Base-by-base conservation (phyloP, 2,888 invertebrate genomes). In the Oligia strigilis region DNA sequence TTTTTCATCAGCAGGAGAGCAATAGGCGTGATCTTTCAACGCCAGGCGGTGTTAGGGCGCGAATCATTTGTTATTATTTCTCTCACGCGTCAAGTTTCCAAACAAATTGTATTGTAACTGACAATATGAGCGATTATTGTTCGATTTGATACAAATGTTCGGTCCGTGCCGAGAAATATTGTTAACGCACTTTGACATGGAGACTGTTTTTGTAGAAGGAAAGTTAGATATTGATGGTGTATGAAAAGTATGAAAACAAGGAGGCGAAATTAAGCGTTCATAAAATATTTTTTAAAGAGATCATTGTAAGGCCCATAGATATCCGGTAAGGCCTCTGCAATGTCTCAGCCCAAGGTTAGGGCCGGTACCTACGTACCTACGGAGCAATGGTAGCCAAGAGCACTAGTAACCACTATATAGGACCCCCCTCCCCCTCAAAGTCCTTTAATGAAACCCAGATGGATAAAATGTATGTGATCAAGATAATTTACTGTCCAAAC, bases 51-150 rank as follows among this genome's bases (percentile, higher is more conserved):
- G 97, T 96, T 95, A 96, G 96, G 97, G 96, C 94, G 95, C 94
- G 96, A 96, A 96, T 96, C 97, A 97, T 97, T 97, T 97, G 96
- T 97, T 97, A 97, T 96, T 97, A 97, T 97, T 97, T 96, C 95
- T 94, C 94, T 95, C 97, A 96, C 96, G 97, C 95, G 95, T 95
- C 94, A 95, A 96, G 94, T 96, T 96, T 94, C 93, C 94, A 95
- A 95, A 96, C 96, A 97, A 96, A 96, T 96, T 96, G 96, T 97
- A 96, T 96, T 96, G 96, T 96, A 95, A 94, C 96, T 97, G 97
- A 97, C 97, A 97, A 96, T 96, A 96, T 96, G 97, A 96, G 95
- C 94, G 96, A 96, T 97, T 96, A 96, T 95, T 96, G 94, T 96
- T 95, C 95, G 94, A 96, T 96, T 95, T 94, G 92, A 94, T 93